Conservation (phyloP, 2,888 invertebrate genomes). For the Adelognathus sp. region DNA sequence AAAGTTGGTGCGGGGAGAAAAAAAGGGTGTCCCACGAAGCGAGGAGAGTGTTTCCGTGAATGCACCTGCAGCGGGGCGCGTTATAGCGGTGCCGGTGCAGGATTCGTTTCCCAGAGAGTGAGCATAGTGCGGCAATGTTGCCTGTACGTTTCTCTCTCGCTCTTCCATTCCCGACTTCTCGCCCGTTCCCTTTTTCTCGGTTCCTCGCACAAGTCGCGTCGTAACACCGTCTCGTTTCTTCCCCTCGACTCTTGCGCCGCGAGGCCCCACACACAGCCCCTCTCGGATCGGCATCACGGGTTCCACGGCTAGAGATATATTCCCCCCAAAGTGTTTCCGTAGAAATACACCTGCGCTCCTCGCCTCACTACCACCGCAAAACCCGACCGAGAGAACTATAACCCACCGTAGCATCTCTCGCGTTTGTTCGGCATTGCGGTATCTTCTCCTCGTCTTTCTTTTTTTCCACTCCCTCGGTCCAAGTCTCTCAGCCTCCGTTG, state of each 20-base stretch:
- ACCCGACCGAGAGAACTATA: too few species aligned
- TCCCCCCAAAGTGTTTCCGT: constrained; percentile 36
- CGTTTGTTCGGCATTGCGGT: constrained; percentile 13
- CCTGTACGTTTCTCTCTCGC: background rate
- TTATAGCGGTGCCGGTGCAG: constrained; percentile 40
- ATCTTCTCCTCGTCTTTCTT: constrained; percentile 12
- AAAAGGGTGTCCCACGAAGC: constrained; percentile 59
- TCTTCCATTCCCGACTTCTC: constrained; percentile 48
- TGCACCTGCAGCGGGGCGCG: constrained; percentile 58
- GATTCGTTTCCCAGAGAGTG: constrained; percentile 51
- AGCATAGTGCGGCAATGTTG: constrained; percentile 11
- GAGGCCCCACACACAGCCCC: constrained; percentile 4
- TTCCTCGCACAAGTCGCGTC: constrained; percentile 24
- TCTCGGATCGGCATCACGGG: constrained; percentile 27
- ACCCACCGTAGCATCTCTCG: too few species aligned
- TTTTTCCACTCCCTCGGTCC: background rate
- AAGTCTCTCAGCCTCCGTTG: background rate
- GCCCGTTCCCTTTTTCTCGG: constrained; percentile 38
- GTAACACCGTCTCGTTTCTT: constrained; percentile 25
- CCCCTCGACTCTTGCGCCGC: constrained; percentile 11
- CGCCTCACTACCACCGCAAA: background rate
- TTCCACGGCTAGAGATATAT: constrained; percentile 36
- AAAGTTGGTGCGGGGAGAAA: constrained; percentile 2
- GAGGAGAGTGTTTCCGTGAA: constrained; percentile 60
- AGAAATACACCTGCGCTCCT: constrained; percentile 50